phyloP scores from a whole-genome alignment of 2,797 vertebrate species.

The Squalus acanthias region DNA sequence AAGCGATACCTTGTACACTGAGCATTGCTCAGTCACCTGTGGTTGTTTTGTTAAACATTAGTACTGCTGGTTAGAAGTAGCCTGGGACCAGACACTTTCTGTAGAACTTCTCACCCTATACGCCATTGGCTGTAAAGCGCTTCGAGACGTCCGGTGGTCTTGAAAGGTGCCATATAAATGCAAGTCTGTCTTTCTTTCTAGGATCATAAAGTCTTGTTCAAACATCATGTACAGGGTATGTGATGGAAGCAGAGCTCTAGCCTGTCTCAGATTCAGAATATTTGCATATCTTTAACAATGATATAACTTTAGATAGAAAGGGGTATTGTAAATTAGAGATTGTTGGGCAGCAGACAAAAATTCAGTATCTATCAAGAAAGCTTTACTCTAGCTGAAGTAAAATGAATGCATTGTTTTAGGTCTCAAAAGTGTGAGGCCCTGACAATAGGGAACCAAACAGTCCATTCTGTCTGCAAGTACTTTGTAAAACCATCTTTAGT shows the following conservation, averaged over 20 bases:
- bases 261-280: neutral
- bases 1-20: neutral
- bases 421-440: neutral
- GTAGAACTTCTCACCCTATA: neutral
- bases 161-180: too few relatives aligned
- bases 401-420: neutral
- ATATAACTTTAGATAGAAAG: neutral
- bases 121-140: too few relatives aligned
- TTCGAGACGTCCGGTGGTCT: too few relatives aligned
- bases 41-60: neutral
- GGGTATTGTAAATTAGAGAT: neutral
- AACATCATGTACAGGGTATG: neutral
- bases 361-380: neutral
- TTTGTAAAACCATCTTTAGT: neutral
- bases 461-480: neutral
- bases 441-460: neutral
- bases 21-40: neutral
- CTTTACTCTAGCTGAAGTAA: neutral
- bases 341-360: neutral
- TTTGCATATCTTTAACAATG: neutral
- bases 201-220: neutral
- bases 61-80: neutral
- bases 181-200: neutral
- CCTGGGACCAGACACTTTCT: neutral
- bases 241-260: neutral